These are phyloP conservation scores for Ctenomys sociabilis DNA, from an alignment of 2,113 vertebrate genomes.

Conservation along the genomic window DNA sequence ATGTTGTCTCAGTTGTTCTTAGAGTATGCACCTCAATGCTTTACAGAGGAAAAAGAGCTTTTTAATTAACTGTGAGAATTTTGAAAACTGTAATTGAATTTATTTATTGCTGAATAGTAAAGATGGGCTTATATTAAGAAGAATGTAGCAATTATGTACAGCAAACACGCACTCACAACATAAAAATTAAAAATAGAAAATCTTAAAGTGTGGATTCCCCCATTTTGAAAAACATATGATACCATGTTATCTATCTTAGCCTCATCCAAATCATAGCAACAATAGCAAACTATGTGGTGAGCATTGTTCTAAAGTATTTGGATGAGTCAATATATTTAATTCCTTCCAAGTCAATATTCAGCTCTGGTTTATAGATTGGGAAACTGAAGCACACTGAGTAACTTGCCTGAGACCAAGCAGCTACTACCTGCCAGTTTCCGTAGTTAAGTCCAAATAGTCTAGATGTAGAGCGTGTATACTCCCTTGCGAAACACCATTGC, in stretches of 20 bases:
- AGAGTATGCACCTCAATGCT: constrained; percentile 24
- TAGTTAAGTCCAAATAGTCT: neutral
- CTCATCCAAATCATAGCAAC: too few species aligned
- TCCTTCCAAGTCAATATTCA: neutral
- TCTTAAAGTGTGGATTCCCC: neutral
- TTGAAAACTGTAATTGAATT: constrained; percentile 61
- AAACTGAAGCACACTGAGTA: neutral
- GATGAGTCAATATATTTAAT: neutral
- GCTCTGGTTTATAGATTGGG: neutral
- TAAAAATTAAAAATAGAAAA: neutral
- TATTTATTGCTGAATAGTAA: constrained; percentile 57
- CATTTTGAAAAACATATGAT: constrained; percentile 51
- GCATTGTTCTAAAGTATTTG: constrained; percentile 46
- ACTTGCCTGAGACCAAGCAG: neutral
- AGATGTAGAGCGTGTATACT: neutral
- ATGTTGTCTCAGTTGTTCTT: neutral
- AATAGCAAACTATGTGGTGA: neutral
- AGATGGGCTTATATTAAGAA: constrained; percentile 52
- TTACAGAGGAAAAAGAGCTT: constrained; percentile 54
- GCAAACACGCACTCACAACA: neutral
- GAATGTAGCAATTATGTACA: neutral
- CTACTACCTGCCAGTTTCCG: neutral
- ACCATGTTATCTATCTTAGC: too few species aligned
- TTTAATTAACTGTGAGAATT: constrained; percentile 55
- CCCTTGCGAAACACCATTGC: neutral